Base-by-base conservation (phyloP, 2,113 vertebrate genomes). In the Tragulus kanchil region DNA sequence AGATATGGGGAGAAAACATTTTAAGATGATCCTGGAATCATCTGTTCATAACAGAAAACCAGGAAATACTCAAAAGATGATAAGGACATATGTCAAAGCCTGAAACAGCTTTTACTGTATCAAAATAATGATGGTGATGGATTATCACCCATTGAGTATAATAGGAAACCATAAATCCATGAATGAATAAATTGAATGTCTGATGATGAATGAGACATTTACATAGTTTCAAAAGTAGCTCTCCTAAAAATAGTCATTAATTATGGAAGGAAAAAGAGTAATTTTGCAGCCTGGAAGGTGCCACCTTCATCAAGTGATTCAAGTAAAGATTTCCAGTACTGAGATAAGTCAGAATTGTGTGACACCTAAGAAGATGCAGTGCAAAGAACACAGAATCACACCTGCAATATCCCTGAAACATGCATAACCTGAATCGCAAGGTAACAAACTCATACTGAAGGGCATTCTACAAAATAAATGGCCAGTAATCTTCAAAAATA, bases 61-160 rank as follows among this genome's bases (percentile, higher is more conserved):
- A 77, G 67, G 31, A 77, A 67, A 31, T 67, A 52, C 25, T 78
- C 67, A 42, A 52, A 95, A 78, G 19, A 95, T 1, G 17, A 84
- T 9, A 77, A 52, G 69, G 17, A 89, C 69, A 59, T 25, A 50
- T 61, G 67, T 83, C 58, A 84, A 77, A 78, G 28, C 25, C 42
- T 31, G 7, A 52, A 52, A 67, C 6, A 77, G 67, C 6, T 67
- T 42, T 50, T 7, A 50, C 50, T 52, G 59, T 73, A 65, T 77
- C 54, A 84, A 15, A 95, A 89, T 93, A 31, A 89, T 25, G 67
- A 61, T 54, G 15, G 59, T 84, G 71, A 89, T 61, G 52, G 95
- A 61, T 56, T 25, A 52, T 15, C 75, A 84, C 59, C 9, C 52
- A 69, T 0, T 83, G 58, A 75, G 28, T 75, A 28, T 92, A 84